phyloP scores from a whole-genome alignment of 2,113 vertebrate species.

The Phrynocephalus versicolor region DNA sequence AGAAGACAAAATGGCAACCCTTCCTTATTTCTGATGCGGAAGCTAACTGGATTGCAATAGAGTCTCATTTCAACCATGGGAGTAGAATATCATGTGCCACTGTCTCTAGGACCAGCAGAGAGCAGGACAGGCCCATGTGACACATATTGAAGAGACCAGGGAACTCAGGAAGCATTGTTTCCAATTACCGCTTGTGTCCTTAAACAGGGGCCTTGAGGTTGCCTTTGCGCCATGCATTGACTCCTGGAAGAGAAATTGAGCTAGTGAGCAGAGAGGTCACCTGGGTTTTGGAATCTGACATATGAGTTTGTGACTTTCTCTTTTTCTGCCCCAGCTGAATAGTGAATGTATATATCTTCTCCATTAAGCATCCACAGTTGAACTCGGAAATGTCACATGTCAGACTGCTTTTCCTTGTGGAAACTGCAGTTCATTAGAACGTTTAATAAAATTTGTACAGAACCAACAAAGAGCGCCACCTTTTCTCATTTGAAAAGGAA shows the following conservation, averaged over 20 bases:
- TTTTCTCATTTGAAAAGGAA: conserved; percentile 23
- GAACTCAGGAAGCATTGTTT: no score
- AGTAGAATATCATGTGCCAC: no score
- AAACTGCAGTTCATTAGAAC: background rate
- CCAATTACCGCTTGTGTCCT: no score
- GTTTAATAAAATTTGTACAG: conserved; percentile 11
- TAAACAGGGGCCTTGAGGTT: no score
- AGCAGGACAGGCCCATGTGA: no score
- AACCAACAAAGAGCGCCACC: background rate
- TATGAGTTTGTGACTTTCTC: background rate
- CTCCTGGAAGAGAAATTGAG: no score
- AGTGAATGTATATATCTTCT: conserved; percentile 15
- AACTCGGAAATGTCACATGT: conserved; percentile 8
- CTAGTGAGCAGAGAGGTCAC: no score
- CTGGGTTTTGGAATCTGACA: conserved; percentile 2
- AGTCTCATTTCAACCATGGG: background rate
- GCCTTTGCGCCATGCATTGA: no score
- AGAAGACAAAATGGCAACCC: background rate
- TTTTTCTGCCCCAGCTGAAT: conserved; percentile 11
- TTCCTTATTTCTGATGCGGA: background rate
- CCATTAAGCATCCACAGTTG: background rate
- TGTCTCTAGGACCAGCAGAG: no score
- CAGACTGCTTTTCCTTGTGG: conserved; percentile 30
- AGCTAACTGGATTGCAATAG: background rate
- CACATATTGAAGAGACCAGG: no score